phyloP scores from a whole-genome alignment of 2,888 invertebrate species.

The Cantharis lateralis region DNA sequence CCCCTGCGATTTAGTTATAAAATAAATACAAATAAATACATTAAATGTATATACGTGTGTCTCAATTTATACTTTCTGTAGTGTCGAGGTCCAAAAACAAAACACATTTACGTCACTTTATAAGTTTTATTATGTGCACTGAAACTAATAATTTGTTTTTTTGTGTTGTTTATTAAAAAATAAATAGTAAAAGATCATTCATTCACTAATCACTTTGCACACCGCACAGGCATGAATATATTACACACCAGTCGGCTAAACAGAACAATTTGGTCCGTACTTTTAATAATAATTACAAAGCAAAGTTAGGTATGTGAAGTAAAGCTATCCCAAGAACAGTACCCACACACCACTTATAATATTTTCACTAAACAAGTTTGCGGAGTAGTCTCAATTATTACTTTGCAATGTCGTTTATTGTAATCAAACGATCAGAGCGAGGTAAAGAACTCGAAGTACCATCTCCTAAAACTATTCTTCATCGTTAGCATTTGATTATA shows the following conservation, averaged over 20 bases:
- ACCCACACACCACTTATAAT: constrained; percentile 33
- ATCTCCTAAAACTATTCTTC: background rate
- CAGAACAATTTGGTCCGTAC: constrained; percentile 30
- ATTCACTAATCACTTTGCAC: constrained; percentile 18
- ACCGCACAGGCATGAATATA: constrained; percentile 7
- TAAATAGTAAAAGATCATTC: constrained; percentile 22
- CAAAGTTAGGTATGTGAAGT: constrained; percentile 18
- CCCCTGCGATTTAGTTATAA: constrained; percentile 19
- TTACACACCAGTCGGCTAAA: constrained; percentile 3
- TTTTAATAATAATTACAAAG: constrained; percentile 16
- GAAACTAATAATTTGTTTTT: background rate
- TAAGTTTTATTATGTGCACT: constrained; percentile 5
- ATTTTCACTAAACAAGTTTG: constrained; percentile 32
- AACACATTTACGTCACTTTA: constrained; percentile 2
- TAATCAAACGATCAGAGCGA: constrained; percentile 45
- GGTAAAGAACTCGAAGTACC: constrained; percentile 35
- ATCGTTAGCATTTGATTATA: background rate
- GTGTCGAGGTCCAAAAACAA: background rate
- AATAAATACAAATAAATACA: constrained; percentile 35
- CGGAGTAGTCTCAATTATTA: constrained; percentile 42
- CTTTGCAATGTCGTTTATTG: constrained; percentile 35
- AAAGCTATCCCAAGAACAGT: constrained; percentile 23
- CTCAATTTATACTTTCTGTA: constrained; percentile 24
- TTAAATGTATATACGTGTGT: constrained; percentile 33
- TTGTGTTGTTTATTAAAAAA: constrained; percentile 30